phyloP scores from a whole-genome alignment of 92 coral and sea anemone species.

The Parazoanthus atlanticus region DNA sequence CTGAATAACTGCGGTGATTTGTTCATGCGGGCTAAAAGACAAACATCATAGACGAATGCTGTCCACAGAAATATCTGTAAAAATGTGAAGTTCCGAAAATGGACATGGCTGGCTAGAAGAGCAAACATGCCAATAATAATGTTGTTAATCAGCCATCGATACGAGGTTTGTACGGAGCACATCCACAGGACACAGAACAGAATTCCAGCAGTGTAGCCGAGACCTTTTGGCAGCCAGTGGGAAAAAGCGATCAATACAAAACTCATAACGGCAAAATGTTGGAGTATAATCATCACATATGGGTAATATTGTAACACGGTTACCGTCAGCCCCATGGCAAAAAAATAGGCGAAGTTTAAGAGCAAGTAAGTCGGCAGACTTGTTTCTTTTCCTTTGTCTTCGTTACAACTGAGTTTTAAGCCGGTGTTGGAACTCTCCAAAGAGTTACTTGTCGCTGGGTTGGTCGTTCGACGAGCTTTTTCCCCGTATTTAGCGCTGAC shows the following conservation, averaged over 20 bases:
- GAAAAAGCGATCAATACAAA: conserved; percentile 82
- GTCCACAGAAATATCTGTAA: conserved; percentile 97
- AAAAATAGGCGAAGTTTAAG: conserved; percentile 77
- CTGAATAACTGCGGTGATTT: conserved; percentile 84
- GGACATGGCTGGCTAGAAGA: conserved; percentile 87
- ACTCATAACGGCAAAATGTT: conserved; percentile 85
- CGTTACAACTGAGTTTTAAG: conserved; percentile 8
- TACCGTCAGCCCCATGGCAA: conserved; percentile 83
- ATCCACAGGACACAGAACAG: conserved; percentile 73
- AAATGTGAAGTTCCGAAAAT: conserved; percentile 90
- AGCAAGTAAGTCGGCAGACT: conserved; percentile 67
- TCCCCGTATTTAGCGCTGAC: conserved; percentile 90
- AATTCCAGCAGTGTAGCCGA: conserved; percentile 73
- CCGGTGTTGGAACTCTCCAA: conserved; percentile 9
- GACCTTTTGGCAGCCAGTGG: conserved; percentile 79
- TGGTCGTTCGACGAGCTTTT: conserved; percentile 53
- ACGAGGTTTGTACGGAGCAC: conserved; percentile 69
- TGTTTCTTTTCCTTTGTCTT: conserved; percentile 55
- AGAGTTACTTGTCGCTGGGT: neutral
- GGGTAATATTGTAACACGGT: conserved; percentile 80
- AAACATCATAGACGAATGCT: conserved; percentile 92
- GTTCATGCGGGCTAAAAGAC: conserved; percentile 79
- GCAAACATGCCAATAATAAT: conserved; percentile 90
- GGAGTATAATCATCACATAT: conserved; percentile 71
- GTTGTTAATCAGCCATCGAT: conserved; percentile 91